Evolutionary conservation across 2,888 invertebrate species (phyloP).

Genomic region (Gari tellinella): DNA sequence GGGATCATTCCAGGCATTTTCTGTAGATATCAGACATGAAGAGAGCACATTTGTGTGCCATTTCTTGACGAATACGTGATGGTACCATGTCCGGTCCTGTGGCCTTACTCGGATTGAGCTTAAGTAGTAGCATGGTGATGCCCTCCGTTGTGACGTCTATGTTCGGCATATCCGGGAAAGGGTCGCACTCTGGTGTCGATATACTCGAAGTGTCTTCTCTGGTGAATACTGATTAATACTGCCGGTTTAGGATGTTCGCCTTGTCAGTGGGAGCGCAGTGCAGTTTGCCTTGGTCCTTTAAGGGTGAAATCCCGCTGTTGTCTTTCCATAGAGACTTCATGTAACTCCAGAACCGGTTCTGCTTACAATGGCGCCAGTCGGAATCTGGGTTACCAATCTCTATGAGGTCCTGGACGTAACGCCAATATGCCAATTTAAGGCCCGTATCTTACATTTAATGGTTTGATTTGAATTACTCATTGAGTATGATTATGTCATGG

Average conservation of each 20-base stretch:
- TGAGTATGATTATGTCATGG: too few relatives aligned
- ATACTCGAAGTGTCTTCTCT: background rate
- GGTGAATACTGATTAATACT: constrained; percentile 21
- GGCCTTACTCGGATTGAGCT: constrained; percentile 17
- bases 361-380: constrained; percentile 19
- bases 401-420: constrained; percentile 21
- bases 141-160: constrained; percentile 6
- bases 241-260: constrained; percentile 27
- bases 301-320: constrained; percentile 21
- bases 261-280: constrained; percentile 19
- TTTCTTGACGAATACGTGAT: constrained; percentile 10
- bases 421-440: constrained; percentile 27
- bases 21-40: constrained; percentile 9
- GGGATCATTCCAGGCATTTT: constrained; percentile 13
- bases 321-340: constrained; percentile 32
- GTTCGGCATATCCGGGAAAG: constrained; percentile 6
- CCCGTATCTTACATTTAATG: too few relatives aligned
- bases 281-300: constrained; percentile 22
- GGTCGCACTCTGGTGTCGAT: constrained; percentile 1
- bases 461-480: too few relatives aligned
- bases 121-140: background rate
- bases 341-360: constrained; percentile 29
- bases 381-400: constrained; percentile 9
- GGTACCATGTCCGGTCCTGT: background rate
- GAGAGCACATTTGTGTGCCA: constrained; percentile 15